phyloP scores from a whole-genome alignment of 1,140 invertebrate species.

The Bombus fervidus region DNA sequence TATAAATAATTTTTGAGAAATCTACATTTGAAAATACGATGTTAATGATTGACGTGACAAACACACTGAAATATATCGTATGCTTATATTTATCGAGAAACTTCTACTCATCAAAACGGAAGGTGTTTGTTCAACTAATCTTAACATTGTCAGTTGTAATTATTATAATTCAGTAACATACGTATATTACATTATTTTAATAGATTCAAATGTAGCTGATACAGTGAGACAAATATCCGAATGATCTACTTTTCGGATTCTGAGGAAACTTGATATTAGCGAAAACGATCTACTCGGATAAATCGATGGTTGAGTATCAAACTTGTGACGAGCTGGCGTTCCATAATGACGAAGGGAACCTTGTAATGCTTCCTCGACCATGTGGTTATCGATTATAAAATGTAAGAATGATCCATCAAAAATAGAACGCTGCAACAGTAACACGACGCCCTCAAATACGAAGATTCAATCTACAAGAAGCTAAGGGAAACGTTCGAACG shows the following conservation, averaged over 20 bases:
- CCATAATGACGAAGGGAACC: neutral
- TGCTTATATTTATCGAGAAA: too few species aligned
- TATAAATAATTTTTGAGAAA: too few species aligned
- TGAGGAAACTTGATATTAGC: neutral
- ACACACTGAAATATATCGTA: too few species aligned
- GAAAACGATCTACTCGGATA: neutral
- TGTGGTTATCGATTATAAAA: slow-evolving; percentile 2
- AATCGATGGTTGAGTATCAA: neutral
- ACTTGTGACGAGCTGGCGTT: neutral
- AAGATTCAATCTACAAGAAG: neutral
- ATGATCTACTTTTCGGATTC: neutral
- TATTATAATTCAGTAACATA: too few species aligned
- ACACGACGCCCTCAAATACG: neutral
- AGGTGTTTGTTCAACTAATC: too few species aligned
- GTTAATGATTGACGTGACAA: too few species aligned
- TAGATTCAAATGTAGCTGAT: neutral
- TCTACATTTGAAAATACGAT: too few species aligned
- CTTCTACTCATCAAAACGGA: too few species aligned
- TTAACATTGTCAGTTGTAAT: too few species aligned
- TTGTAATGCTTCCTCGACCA: neutral
- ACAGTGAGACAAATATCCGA: neutral
- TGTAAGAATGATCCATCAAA: neutral
- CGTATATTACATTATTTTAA: too few species aligned
- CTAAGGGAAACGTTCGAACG: too few species aligned
- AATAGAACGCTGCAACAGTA: neutral